A percentile compares a stretch with the other conserved stretches of the same genome.
Conservation (phyloP, 1,140 invertebrate species). For the Aphelinus atriplicis region DNA sequence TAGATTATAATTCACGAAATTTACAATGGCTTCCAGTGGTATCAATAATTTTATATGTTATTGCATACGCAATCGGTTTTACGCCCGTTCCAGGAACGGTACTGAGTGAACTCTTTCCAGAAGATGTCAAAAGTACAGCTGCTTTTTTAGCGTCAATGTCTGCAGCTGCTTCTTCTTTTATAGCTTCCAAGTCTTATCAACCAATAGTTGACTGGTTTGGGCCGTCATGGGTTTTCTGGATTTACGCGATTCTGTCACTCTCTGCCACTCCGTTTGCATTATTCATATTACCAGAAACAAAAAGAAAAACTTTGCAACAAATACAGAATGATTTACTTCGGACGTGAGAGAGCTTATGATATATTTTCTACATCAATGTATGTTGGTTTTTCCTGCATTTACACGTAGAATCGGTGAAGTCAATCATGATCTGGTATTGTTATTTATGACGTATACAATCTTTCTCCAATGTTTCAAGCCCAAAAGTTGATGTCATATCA, state of each 20-base stretch:
- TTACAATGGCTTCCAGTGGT: slow-evolving; percentile 42
- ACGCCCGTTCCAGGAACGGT: slow-evolving; percentile 77
- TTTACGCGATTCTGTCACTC: slow-evolving; percentile 74
- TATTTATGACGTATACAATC: too few species aligned
- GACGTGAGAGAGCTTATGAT: too few species aligned
- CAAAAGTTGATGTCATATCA: too few species aligned
- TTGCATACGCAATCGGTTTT: slow-evolving; percentile 71
- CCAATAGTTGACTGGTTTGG: slow-evolving; percentile 69
- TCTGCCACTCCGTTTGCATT: not conserved
- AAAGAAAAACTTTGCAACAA: slow-evolving; percentile 74
- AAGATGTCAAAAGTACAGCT: slow-evolving; percentile 74
- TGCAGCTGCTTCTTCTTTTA: slow-evolving; percentile 76
- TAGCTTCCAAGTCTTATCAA: slow-evolving; percentile 78
- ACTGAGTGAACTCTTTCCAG: slow-evolving; percentile 78
- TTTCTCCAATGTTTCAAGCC: too few species aligned
- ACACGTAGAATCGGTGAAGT: too few species aligned
- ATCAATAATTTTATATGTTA: slow-evolving; percentile 29
- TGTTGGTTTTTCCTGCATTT: too few species aligned
- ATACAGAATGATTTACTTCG: slow-evolving; percentile 22
- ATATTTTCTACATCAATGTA: too few species aligned
- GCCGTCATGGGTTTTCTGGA: slow-evolving; percentile 77
- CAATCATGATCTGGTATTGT: too few species aligned
- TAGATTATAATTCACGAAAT: slow-evolving; percentile 56
- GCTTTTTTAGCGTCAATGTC: slow-evolving; percentile 75
- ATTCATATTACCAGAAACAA: slow-evolving; percentile 78